A percentile compares a stretch with the other conserved stretches of the same genome.
phyloP scores from a whole-genome alignment of 2,888 invertebrate species.

The Ennomos fuscantarius region DNA sequence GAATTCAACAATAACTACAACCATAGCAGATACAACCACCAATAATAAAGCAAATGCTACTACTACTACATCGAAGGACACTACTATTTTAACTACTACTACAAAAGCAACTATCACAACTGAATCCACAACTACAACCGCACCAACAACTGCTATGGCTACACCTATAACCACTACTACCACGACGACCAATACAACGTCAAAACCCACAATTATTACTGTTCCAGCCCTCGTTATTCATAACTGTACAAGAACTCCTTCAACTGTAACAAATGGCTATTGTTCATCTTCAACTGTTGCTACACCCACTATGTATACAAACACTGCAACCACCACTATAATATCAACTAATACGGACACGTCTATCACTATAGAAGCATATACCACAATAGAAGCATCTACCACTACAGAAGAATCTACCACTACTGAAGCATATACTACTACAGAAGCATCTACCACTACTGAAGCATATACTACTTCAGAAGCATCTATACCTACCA shows the following conservation, averaged over 20 bases:
- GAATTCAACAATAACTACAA: constrained; percentile 15
- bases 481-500: too few relatives aligned
- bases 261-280: neutral
- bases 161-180: constrained; percentile 18
- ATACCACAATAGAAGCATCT: constrained; percentile 8
- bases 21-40: constrained; percentile 2
- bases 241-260: constrained; percentile 1
- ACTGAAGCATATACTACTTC: neutral
- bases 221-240: constrained; percentile 12
- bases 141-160: constrained; percentile 13
- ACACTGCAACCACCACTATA: constrained; percentile 28
- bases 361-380: constrained; percentile 5
- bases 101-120: constrained; percentile 13
- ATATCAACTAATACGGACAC: neutral
- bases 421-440: neutral
- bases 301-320: neutral
- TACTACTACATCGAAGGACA: neutral
- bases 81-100: constrained; percentile 1
- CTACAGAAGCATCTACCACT: constrained; percentile 1
- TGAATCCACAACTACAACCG: constrained; percentile 29
- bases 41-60: constrained; percentile 9
- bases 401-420: constrained; percentile 11
- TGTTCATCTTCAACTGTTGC: constrained; percentile 3
- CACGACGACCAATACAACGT: constrained; percentile 17
- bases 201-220: constrained; percentile 1